A percentile compares a stretch with the other conserved stretches of the same genome.
These are phyloP conservation scores for Drosophila monieri DNA, from an alignment of 2,888 invertebrate genomes.

Conservation along the genomic window DNA sequence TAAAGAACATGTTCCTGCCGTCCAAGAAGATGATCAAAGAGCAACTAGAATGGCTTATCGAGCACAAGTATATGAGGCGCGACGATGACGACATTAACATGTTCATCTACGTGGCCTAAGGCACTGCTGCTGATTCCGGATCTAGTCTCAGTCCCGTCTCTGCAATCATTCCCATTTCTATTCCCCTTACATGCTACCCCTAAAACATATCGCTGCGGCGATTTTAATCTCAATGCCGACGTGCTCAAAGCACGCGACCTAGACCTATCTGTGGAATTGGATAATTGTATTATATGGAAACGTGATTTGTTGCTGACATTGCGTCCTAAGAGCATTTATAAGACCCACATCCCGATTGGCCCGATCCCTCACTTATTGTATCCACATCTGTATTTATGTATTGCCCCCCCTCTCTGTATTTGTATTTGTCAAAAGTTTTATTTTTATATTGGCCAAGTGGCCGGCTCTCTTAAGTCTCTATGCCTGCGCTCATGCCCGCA, in stretches of 20 bases:
- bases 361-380: constrained; percentile 2
- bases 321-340: constrained; percentile 44
- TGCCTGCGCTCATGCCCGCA: background rate
- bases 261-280: constrained; percentile 42
- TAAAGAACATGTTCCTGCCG: constrained; percentile 99
- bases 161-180: constrained; percentile 49
- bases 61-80: constrained; percentile 98
- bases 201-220: constrained; percentile 21
- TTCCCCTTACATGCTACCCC: constrained; percentile 15
- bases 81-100: constrained; percentile 99
- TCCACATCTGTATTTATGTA: constrained; percentile 10
- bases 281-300: constrained; percentile 48
- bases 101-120: constrained; percentile 98
- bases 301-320: constrained; percentile 43
- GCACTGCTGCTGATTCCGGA: constrained; percentile 24
- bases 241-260: constrained; percentile 47
- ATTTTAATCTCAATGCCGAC: constrained; percentile 45
- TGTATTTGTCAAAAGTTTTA: constrained; percentile 29
- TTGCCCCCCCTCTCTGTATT: constrained; percentile 19
- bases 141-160: constrained; percentile 38
- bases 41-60: constrained; percentile 99
- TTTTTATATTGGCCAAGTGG: constrained; percentile 33
- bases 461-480: background rate
- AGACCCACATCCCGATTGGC: constrained; percentile 16
- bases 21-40: constrained; percentile 99